Conservation (phyloP, 2,888 invertebrate genomes). For the Gibbula magus region DNA sequence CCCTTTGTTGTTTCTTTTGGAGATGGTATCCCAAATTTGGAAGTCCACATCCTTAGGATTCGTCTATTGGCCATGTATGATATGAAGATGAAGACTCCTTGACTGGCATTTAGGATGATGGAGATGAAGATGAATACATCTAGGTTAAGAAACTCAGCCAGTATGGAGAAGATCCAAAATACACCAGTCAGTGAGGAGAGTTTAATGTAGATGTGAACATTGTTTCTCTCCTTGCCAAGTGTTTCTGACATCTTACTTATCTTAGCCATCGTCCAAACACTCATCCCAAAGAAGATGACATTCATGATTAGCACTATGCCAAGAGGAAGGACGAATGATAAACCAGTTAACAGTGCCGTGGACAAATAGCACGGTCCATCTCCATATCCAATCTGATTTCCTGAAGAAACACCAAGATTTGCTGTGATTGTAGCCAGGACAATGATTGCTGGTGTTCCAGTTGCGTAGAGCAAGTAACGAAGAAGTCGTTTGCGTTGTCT, state of each 20-base stretch:
- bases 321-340: constrained; percentile 51
- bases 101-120: constrained; percentile 43
- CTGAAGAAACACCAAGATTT: constrained; percentile 7
- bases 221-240: constrained; percentile 31
- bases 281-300: constrained; percentile 44
- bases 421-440: constrained; percentile 25
- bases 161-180: constrained; percentile 50
- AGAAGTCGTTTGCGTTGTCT: constrained; percentile 21
- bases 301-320: constrained; percentile 45
- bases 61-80: constrained; percentile 46
- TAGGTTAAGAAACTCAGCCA: constrained; percentile 41
- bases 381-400: constrained; percentile 39
- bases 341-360: constrained; percentile 26
- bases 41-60: constrained; percentile 33
- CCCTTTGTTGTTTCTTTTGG: too few species aligned
- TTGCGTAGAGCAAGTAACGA: constrained; percentile 25
- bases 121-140: constrained; percentile 44
- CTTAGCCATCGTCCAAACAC: constrained; percentile 44
- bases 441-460: constrained; percentile 9
- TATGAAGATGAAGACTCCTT: constrained; percentile 52
- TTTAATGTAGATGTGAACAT: constrained; percentile 47
- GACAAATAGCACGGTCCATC: constrained; percentile 40
- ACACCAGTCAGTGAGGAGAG: constrained; percentile 50
- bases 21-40: neutral
- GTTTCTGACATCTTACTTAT: constrained; percentile 28